Evolutionary conservation across 2,888 invertebrate genomes (phyloP).

Genomic region (Drosophila infuscata): DNA sequence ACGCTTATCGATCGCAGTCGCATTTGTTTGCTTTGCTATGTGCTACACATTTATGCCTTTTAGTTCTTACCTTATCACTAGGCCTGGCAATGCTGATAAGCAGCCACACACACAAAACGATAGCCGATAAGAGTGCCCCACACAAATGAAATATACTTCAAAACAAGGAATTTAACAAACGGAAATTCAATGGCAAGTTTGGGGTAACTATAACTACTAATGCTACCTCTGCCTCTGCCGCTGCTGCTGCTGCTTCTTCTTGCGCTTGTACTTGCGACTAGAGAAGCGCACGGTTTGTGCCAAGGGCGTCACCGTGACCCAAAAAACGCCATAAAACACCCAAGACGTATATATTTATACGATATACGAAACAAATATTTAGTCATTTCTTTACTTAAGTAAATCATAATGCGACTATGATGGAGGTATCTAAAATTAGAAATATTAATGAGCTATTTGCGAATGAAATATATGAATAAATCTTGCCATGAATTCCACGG

Average conservation of each 20-base stretch:
- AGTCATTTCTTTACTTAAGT: conserved; percentile 6
- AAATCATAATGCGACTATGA: not conserved
- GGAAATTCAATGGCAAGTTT: conserved; percentile 75
- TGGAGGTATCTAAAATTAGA: not conserved
- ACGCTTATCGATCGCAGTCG: conserved; percentile 44
- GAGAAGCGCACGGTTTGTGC: conserved; percentile 10
- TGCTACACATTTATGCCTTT: not conserved
- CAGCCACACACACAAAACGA: conserved; percentile 13
- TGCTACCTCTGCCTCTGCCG: not conserved
- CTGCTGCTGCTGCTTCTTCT: conserved; percentile 13
- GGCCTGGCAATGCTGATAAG: conserved; percentile 60
- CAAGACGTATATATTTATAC: not conserved
- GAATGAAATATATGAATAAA: not conserved
- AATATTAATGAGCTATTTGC: not conserved
- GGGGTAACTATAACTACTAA: conserved; percentile 18
- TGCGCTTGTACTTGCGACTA: conserved; percentile 12
- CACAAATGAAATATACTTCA: conserved; percentile 2
- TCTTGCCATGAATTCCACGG: not conserved
- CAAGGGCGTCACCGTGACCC: conserved; percentile 41
- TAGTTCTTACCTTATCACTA: conserved; percentile 33
- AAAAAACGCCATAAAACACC: conserved; percentile 28
- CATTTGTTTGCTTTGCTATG: conserved; percentile 57
- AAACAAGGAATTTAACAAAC: conserved; percentile 29
- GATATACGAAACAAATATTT: conserved; percentile 17
- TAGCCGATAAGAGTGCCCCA: conserved; percentile 39